phyloP scores from a whole-genome alignment of 2,797 vertebrate genomes.

The Danionella dracula region DNA sequence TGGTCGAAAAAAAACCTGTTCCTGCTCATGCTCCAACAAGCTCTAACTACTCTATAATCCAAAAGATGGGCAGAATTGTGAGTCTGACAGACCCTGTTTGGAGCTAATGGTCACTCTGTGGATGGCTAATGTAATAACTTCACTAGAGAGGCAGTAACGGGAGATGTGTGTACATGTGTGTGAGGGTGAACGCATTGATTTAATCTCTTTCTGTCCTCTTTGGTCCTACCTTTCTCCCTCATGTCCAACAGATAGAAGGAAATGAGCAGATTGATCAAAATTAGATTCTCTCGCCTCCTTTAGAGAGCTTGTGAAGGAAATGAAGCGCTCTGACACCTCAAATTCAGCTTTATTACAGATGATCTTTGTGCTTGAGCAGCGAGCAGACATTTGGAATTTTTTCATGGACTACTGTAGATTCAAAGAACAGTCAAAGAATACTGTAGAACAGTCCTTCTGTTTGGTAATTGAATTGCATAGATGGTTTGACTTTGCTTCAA shows the following conservation, averaged over 20 bases:
- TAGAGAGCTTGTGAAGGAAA: constrained; percentile 49
- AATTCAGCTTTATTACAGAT: constrained; percentile 44
- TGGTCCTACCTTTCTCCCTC: constrained; percentile 57
- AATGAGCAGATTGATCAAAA: constrained; percentile 66
- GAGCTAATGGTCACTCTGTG: constrained; percentile 68
- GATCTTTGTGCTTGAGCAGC: constrained; percentile 11
- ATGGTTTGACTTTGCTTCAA: constrained; percentile 6
- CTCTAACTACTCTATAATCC: constrained; percentile 74
- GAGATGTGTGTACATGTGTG: constrained; percentile 44
- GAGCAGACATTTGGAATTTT: background rate
- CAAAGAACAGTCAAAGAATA: constrained; percentile 2
- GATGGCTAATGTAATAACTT: constrained; percentile 72
- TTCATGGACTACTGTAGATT: background rate
- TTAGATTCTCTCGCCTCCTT: constrained; percentile 63
- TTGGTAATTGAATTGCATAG: constrained; percentile 13
- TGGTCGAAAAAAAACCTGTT: constrained; percentile 5
- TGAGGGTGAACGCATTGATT: constrained; percentile 58
- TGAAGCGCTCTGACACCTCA: constrained; percentile 45
- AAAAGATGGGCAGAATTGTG: constrained; percentile 66
- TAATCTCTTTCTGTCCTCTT: constrained; percentile 62
- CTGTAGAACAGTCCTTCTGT: no score
- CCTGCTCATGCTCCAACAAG: constrained; percentile 66
- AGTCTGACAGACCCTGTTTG: constrained; percentile 56
- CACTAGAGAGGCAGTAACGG: constrained; percentile 40
- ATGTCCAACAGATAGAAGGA: constrained; percentile 59